phyloP scores from a whole-genome alignment of 2,888 invertebrate species.

The Plebejus argus region DNA sequence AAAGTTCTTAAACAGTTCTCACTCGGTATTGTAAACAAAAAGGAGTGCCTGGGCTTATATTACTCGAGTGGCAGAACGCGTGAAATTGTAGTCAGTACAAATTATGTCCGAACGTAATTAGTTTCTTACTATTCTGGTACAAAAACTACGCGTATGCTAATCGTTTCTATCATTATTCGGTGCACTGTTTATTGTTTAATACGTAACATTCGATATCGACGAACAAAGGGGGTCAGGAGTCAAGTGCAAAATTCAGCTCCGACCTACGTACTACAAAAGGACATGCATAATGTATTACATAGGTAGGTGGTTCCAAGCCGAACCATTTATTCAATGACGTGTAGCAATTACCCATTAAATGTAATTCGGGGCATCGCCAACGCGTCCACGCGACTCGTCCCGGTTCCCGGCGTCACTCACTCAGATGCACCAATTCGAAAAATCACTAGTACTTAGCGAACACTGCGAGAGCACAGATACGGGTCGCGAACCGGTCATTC shows the following conservation, averaged over 20 bases:
- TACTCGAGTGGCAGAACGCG: not conserved
- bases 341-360: conserved; percentile 80
- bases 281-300: conserved; percentile 62
- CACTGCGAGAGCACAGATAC: conserved; percentile 64
- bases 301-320: conserved; percentile 62
- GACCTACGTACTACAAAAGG: conserved; percentile 64
- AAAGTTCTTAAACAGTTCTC: conserved; percentile 46
- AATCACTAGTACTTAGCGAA: conserved; percentile 64
- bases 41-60: conserved; percentile 34
- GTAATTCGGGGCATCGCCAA: conserved; percentile 77
- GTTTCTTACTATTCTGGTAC: not conserved
- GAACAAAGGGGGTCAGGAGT: conserved; percentile 63
- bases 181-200: not conserved
- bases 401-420: conserved; percentile 75
- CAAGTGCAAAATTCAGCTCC: conserved; percentile 71
- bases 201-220: not conserved
- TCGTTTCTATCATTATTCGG: not conserved
- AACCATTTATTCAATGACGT: conserved; percentile 80
- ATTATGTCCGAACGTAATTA: not conserved
- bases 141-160: not conserved
- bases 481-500: conserved; percentile 67
- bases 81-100: not conserved
- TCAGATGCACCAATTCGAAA: conserved; percentile 72
- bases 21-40: conserved; percentile 41
- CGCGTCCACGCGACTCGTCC: conserved; percentile 66